A percentile compares a stretch with the other conserved stretches of the same genome.
Conservation (phyloP, 2,797 vertebrate genomes). For the Phoeniculus purpureus region DNA sequence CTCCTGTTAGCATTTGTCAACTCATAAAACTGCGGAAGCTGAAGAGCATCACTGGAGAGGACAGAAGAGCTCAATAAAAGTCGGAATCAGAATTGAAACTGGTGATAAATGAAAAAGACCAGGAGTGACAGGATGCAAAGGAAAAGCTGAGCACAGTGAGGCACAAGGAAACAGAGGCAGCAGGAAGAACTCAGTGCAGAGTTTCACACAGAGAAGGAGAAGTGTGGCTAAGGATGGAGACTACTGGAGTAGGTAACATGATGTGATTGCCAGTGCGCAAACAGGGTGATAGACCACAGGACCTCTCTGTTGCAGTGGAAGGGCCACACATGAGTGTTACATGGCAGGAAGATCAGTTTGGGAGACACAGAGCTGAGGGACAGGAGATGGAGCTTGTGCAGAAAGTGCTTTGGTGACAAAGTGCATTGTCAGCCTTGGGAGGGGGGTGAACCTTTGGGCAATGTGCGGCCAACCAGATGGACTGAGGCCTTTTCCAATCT, state of each 20-base stretch:
- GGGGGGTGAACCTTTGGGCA: neutral
- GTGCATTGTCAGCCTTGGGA: neutral
- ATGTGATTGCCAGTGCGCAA: conserved; percentile 33
- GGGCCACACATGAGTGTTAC: neutral
- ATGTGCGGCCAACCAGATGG: too few relatives aligned
- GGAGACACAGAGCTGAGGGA: neutral
- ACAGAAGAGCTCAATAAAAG: neutral
- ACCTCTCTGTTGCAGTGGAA: neutral
- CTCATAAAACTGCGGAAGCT: neutral
- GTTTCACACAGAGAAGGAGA: neutral
- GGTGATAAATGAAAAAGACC: neutral
- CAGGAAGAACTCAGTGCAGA: neutral
- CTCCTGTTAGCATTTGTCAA: conserved; percentile 5
- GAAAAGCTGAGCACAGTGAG: neutral
- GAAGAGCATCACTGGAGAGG: neutral
- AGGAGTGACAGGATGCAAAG: neutral
- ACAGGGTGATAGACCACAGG: neutral
- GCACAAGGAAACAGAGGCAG: neutral
- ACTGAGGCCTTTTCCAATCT: too few relatives aligned
- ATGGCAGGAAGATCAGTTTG: neutral
- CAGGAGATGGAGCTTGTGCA: neutral
- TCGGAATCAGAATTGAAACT: neutral
- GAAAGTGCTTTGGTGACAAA: neutral
- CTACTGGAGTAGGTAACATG: neutral
- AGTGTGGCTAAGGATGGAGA: neutral